phyloP scores from a whole-genome alignment of 2,797 vertebrate species.

The Falco concolor region DNA sequence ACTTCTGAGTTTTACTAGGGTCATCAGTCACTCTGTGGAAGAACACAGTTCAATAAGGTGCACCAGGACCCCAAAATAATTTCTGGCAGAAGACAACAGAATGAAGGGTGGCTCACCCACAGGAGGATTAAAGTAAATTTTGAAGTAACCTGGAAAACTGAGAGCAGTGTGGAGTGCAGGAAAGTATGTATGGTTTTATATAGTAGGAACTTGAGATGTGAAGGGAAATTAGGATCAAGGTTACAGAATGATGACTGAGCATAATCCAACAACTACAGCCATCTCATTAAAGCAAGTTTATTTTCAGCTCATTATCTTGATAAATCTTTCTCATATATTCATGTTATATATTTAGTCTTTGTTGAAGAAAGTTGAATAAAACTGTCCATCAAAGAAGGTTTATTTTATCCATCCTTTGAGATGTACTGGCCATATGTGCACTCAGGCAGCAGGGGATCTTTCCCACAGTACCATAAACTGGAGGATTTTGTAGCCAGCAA shows the following conservation, averaged over 20 bases:
- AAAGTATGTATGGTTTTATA: not conserved
- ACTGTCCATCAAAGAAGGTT: not conserved
- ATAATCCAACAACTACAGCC: not conserved
- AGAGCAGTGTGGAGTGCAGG: not conserved
- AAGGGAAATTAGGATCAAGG: not conserved
- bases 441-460: not conserved
- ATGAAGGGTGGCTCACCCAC: not conserved
- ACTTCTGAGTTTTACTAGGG: not conserved
- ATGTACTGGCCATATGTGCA: not conserved
- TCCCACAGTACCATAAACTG: not conserved
- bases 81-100: not conserved
- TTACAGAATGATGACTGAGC: not conserved
- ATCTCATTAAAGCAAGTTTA: constrained; percentile 20
- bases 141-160: not conserved
- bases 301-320: not conserved
- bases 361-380: not conserved
- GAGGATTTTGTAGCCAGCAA: not conserved
- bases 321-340: not conserved
- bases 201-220: not conserved
- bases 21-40: not conserved
- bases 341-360: not conserved
- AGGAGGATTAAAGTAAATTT: constrained; percentile 10
- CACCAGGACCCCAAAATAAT: not conserved
- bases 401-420: not conserved
- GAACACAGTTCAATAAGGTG: not conserved